phyloP scores from a whole-genome alignment of 1,140 invertebrate species.

The Rhagoletis pomonella region DNA sequence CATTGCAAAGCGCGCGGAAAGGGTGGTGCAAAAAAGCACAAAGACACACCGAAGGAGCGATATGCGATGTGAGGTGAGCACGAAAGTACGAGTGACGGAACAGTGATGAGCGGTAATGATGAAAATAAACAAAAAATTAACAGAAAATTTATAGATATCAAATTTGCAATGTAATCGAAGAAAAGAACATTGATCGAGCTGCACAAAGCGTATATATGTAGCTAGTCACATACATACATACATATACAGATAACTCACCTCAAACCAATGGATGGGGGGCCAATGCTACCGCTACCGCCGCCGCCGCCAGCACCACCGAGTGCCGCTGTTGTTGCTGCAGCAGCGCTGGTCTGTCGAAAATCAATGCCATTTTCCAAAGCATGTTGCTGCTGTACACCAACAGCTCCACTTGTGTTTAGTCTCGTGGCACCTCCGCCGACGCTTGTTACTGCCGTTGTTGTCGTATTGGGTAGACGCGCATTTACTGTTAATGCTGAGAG shows the following conservation, averaged over 20 bases:
- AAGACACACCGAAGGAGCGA: constrained; percentile 32
- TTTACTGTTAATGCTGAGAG: constrained; percentile 19
- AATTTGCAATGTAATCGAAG: background rate
- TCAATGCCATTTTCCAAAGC: constrained; percentile 59
- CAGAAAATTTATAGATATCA: background rate
- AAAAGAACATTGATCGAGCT: background rate
- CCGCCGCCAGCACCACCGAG: background rate
- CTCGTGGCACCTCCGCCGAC: background rate
- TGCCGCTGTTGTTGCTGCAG: background rate
- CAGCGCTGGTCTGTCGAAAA: constrained; percentile 54
- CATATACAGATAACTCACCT: constrained; percentile 34
- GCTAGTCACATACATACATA: background rate
- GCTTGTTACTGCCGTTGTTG: background rate
- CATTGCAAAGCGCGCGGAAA: background rate
- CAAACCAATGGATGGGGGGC: constrained; percentile 16
- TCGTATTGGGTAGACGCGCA: constrained; percentile 4
- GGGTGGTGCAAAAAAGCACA: background rate
- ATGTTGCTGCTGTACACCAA: background rate
- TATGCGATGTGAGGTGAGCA: constrained; percentile 39
- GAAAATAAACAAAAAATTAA: constrained; percentile 5
- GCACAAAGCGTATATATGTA: background rate
- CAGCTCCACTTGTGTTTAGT: background rate
- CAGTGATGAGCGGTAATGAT: background rate
- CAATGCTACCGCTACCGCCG: background rate
- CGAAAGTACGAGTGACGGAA: background rate